Evolutionary conservation across 2,888 invertebrate species (phyloP).

Genomic region (Boloria euphrosyne): DNA sequence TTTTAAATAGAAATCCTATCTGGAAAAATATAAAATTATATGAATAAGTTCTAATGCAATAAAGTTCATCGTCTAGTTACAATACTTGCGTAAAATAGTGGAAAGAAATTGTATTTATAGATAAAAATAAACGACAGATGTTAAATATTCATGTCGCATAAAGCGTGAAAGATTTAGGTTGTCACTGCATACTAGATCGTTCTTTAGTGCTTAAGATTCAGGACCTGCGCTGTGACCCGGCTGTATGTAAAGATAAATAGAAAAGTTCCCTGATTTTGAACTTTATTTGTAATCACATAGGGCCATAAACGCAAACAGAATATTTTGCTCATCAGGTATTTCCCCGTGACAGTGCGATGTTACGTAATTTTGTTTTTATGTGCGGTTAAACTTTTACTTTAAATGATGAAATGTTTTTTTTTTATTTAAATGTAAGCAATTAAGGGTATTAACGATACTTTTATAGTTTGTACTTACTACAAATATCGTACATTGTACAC

Average conservation of each 20-base stretch:
- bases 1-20: too few relatives aligned
- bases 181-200: slow-evolving; percentile 27
- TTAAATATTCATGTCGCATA: slow-evolving; percentile 31
- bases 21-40: too few relatives aligned
- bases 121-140: background rate
- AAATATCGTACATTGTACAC: background rate
- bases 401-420: slow-evolving; percentile 1
- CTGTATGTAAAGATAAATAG: slow-evolving; percentile 23
- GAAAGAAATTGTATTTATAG: background rate
- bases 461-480: background rate
- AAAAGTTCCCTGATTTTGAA: slow-evolving; percentile 15
- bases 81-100: background rate
- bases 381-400: slow-evolving; percentile 3
- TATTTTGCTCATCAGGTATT: slow-evolving; percentile 19
- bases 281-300: background rate
- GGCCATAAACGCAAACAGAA: background rate
- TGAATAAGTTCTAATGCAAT: too few relatives aligned
- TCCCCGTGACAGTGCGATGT: slow-evolving; percentile 22
- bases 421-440: background rate
- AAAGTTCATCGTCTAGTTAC: background rate
- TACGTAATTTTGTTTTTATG: slow-evolving; percentile 24
- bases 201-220: slow-evolving; percentile 28
- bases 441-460: background rate
- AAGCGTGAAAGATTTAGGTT: slow-evolving; percentile 31
- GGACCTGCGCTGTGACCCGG: slow-evolving; percentile 27